These are phyloP conservation scores for Odontophorus gujanensis DNA, from an alignment of 2,113 vertebrate species.

Conservation along the genomic window DNA sequence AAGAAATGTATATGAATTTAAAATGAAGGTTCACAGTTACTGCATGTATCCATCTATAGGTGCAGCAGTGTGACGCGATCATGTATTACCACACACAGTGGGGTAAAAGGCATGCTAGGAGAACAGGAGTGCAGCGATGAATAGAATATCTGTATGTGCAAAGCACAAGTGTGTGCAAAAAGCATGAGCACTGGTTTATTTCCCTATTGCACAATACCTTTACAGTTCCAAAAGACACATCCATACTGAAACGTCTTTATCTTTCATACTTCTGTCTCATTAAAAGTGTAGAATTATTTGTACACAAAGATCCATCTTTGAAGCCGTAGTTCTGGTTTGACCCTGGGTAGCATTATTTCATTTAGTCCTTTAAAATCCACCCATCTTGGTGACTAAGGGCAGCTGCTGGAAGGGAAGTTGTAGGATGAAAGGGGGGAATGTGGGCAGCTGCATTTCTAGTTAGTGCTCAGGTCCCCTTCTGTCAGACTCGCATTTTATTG, in stretches of 20 bases:
- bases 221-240: background rate
- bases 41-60: background rate
- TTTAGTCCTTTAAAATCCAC: background rate
- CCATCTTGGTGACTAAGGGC: background rate
- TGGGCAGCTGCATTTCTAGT: background rate
- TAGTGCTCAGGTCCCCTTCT: background rate
- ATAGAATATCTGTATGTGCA: background rate
- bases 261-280: background rate
- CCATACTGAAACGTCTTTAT: background rate
- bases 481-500: background rate
- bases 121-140: background rate
- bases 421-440: accelerated
- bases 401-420: background rate
- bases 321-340: background rate
- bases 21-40: background rate
- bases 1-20: background rate
- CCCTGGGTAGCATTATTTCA: background rate
- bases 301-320: background rate
- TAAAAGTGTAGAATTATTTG: background rate
- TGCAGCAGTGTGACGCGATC: background rate
- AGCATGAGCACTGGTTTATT: background rate
- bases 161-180: background rate
- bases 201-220: background rate
- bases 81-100: background rate
- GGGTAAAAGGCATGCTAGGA: background rate